These are phyloP conservation scores for Passer montanus DNA, from an alignment of 2,113 vertebrate genomes.

Conservation along the genomic window DNA sequence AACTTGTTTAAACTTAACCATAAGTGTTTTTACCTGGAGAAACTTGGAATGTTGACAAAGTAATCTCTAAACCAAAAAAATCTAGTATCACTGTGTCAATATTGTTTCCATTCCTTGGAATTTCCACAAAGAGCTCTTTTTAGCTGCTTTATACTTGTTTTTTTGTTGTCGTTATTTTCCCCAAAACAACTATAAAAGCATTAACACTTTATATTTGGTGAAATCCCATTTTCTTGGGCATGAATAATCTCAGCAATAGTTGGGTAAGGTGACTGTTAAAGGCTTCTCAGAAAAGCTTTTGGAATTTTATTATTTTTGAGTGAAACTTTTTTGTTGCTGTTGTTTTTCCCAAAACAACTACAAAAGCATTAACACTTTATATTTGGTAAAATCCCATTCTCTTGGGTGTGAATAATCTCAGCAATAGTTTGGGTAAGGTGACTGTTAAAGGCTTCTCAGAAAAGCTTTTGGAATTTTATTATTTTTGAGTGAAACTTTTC, in stretches of 20 bases:
- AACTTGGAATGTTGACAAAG: neutral
- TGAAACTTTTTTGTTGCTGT: neutral
- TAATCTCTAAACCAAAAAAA: neutral
- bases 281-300: neutral
- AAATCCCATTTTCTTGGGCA: neutral
- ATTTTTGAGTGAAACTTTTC: neutral
- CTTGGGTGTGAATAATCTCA: neutral
- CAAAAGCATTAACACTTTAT: neutral
- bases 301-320: neutral
- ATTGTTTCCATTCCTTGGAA: neutral
- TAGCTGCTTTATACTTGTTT: neutral
- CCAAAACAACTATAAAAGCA: neutral
- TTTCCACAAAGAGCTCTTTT: neutral
- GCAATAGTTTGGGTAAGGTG: neutral
- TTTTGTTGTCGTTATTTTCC: neutral
- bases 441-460: neutral
- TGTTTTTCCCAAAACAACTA: neutral
- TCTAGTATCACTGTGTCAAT: accelerated
- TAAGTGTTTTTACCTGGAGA: neutral
- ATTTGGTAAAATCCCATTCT: neutral
- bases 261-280: neutral
- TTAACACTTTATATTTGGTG: neutral
- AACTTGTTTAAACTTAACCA: neutral
- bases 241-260: neutral
- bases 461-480: neutral